Percentiles rank a stretch among this genome's conserved stretches.
phyloP scores from a whole-genome alignment of 2,888 invertebrate genomes.

The Psylliodes chrysocephalus region DNA sequence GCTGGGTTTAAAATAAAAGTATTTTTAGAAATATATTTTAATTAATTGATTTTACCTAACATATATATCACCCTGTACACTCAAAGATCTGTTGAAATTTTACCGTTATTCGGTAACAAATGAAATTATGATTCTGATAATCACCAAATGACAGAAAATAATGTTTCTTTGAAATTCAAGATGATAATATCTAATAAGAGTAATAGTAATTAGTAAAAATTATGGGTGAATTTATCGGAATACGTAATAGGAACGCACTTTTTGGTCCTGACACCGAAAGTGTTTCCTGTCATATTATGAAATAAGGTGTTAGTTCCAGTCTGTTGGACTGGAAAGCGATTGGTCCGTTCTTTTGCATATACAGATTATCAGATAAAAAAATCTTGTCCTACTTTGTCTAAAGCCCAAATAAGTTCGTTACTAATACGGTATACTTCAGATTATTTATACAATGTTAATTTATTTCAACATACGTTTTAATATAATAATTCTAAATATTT shows the following conservation, averaged over 20 bases:
- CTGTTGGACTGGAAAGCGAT: constrained; percentile 58
- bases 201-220: background rate
- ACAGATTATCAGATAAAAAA: constrained; percentile 16
- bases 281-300: constrained; percentile 50
- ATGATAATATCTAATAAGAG: constrained; percentile 4
- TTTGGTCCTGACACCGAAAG: constrained; percentile 48
- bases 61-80: too few species aligned
- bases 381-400: constrained; percentile 19
- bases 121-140: background rate
- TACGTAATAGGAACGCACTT: constrained; percentile 9
- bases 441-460: too few species aligned
- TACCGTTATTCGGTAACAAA: constrained; percentile 1
- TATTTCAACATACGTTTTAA: too few species aligned
- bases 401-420: too few species aligned
- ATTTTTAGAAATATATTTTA: too few species aligned
- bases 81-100: background rate
- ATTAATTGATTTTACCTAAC: too few species aligned
- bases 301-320: constrained; percentile 54
- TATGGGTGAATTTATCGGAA: constrained; percentile 9
- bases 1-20: too few species aligned
- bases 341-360: constrained; percentile 34
- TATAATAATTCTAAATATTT: too few species aligned
- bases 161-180: background rate
- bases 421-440: too few species aligned
- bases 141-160: background rate